phyloP scores from a whole-genome alignment of 2,797 vertebrate species.

The Cichlasoma orientale region DNA sequence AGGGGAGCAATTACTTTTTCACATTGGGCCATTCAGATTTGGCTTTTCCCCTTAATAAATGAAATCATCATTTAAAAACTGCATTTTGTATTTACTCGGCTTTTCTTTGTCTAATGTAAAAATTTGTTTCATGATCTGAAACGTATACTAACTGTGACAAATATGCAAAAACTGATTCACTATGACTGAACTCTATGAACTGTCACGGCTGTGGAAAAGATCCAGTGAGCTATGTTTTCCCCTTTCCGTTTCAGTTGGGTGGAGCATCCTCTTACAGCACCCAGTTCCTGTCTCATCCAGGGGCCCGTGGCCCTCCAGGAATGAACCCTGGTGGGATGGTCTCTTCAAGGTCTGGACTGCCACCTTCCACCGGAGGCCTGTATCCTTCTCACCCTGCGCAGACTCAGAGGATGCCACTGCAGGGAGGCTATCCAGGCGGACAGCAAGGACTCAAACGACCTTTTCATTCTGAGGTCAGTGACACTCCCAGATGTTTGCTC shows the following conservation, averaged over 20 bases:
- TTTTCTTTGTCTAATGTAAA: background rate
- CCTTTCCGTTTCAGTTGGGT: conserved; percentile 84
- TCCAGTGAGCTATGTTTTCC: conserved; percentile 19
- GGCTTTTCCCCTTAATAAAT: too few species aligned
- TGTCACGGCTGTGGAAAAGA: background rate
- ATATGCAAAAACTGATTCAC: background rate
- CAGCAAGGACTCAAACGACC: conserved; percentile 90
- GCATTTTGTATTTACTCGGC: background rate
- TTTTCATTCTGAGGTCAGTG: conserved; percentile 87
- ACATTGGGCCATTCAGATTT: too few species aligned
- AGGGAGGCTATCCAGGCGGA: conserved; percentile 81
- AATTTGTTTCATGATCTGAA: background rate
- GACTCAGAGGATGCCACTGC: conserved; percentile 88
- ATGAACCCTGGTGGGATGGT: conserved; percentile 85
- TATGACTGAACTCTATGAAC: background rate
- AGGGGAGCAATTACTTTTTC: too few species aligned
- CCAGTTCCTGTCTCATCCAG: conserved; percentile 90
- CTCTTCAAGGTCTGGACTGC: conserved; percentile 77
- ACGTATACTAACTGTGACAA: background rate
- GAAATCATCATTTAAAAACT: background rate
- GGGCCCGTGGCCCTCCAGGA: conserved; percentile 85
- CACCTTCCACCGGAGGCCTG: conserved; percentile 75
- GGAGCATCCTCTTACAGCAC: conserved; percentile 88
- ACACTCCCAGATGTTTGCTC: background rate
- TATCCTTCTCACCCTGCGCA: conserved; percentile 79